Percentiles rank a stretch among this genome's conserved stretches.
phyloP scores from a whole-genome alignment of 2,113 vertebrate genomes.

The Sterrhoptilus dennistouni region DNA sequence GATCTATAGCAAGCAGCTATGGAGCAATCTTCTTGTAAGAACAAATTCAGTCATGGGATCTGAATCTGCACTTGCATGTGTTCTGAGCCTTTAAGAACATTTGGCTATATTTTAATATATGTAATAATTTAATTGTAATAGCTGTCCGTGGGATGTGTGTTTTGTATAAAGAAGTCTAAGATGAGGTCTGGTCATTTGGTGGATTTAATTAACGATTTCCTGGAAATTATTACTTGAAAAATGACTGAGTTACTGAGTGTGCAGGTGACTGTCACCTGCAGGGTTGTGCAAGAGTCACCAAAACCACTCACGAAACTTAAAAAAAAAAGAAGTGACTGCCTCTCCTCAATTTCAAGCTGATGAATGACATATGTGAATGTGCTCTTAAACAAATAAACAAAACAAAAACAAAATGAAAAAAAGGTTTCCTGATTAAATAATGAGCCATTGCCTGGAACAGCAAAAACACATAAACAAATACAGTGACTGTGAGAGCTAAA shows the following conservation, averaged over 20 bases:
- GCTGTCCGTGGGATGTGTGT: not conserved
- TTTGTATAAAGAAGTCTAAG: not conserved
- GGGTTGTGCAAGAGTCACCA: not conserved
- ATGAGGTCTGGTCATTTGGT: not conserved
- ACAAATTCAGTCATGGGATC: not conserved
- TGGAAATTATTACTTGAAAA: not conserved
- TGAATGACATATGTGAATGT: not conserved
- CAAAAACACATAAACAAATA: not conserved
- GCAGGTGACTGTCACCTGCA: not conserved
- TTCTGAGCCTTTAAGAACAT: not conserved
- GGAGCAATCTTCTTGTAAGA: not conserved
- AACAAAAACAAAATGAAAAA: not conserved
- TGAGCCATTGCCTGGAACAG: constrained; percentile 2
- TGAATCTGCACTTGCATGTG: not conserved
- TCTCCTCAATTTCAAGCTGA: not conserved
- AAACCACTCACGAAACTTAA: not conserved
- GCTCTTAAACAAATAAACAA: constrained; percentile 7
- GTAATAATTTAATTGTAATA: not conserved
- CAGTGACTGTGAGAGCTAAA: not conserved
- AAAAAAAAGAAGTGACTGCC: not conserved
- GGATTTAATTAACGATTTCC: not conserved
- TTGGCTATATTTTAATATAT: not conserved
- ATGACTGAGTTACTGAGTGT: not conserved
- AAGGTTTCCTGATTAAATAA: constrained; percentile 39
- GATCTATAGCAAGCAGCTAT: not conserved